Percentiles rank a stretch among this genome's conserved stretches.
These are phyloP conservation scores for Neoitamus cyanurus DNA, from an alignment of 2,888 invertebrate genomes.

Conservation along the genomic window DNA sequence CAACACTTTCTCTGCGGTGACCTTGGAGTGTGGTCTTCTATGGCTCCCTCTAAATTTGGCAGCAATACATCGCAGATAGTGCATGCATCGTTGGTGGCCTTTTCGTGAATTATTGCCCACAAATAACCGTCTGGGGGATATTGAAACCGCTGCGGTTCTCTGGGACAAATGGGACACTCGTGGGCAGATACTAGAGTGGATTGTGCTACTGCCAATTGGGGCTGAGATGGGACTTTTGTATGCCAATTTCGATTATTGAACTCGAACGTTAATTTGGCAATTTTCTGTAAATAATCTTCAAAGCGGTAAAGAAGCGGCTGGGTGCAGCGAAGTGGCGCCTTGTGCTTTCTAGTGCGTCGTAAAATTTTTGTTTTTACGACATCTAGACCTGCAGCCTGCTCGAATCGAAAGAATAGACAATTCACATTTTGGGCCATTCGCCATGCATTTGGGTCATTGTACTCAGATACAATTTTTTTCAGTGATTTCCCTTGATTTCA, in stretches of 20 bases:
- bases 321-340: not conserved
- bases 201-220: not conserved
- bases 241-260: not conserved
- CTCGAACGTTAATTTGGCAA: not conserved
- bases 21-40: not conserved
- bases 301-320: not conserved
- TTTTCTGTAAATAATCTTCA: not conserved
- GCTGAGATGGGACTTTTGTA: not conserved
- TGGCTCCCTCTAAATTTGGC: too few relatives aligned
- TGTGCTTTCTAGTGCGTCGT: not conserved
- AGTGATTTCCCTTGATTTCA: not conserved
- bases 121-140: not conserved
- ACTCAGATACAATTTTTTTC: not conserved
- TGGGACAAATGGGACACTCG: not conserved
- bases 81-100: not conserved
- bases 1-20: not conserved
- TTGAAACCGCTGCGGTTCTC: not conserved
- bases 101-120: not conserved
- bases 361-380: not conserved
- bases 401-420: not conserved
- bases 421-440: not conserved
- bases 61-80: not conserved
- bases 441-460: not conserved
- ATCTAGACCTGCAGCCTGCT: not conserved
- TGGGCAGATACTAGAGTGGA: not conserved